These are phyloP conservation scores for Drosophila arawakana DNA, from an alignment of 1,140 invertebrate genomes.

Conservation along the genomic window DNA sequence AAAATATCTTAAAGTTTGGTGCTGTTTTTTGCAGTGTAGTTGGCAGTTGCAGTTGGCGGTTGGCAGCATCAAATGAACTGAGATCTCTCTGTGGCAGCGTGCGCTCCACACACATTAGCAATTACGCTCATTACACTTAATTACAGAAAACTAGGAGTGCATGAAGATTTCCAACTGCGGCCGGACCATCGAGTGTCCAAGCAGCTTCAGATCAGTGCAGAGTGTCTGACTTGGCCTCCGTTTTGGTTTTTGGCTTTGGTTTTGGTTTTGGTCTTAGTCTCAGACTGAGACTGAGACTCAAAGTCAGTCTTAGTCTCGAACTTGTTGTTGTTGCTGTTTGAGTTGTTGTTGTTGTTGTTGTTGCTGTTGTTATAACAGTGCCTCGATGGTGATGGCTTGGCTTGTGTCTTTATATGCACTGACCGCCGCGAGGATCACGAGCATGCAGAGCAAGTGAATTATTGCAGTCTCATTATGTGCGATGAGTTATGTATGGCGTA, in stretches of 20 bases:
- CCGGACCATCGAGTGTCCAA: constrained; percentile 48
- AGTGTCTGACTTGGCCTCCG: constrained; percentile 7
- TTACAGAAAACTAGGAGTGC: constrained; percentile 84
- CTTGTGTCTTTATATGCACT: constrained; percentile 62
- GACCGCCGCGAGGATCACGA: constrained; percentile 63
- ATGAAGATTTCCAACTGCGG: constrained; percentile 80
- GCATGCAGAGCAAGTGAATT: constrained; percentile 84
- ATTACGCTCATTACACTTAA: constrained; percentile 84
- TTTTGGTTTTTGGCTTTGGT: constrained; percentile 29
- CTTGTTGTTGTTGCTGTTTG: constrained; percentile 9
- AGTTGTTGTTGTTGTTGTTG: constrained; percentile 28
- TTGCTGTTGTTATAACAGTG: constrained; percentile 60
- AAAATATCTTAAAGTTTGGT: too few species aligned
- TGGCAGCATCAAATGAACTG: constrained; percentile 11
- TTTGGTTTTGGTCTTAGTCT: constrained; percentile 27
- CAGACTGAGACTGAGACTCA: constrained; percentile 11
- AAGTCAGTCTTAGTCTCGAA: constrained; percentile 19
- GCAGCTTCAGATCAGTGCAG: constrained; percentile 22
- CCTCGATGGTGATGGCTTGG: constrained; percentile 12
- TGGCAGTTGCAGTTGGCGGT: background rate
- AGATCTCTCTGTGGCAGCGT: constrained; percentile 51
- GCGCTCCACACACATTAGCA: constrained; percentile 82
- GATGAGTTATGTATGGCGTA: constrained; percentile 84
- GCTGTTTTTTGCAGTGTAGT: background rate
- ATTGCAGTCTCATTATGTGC: constrained; percentile 85